Conservation (phyloP, 2,113 vertebrate species). For the Equus quagga region DNA sequence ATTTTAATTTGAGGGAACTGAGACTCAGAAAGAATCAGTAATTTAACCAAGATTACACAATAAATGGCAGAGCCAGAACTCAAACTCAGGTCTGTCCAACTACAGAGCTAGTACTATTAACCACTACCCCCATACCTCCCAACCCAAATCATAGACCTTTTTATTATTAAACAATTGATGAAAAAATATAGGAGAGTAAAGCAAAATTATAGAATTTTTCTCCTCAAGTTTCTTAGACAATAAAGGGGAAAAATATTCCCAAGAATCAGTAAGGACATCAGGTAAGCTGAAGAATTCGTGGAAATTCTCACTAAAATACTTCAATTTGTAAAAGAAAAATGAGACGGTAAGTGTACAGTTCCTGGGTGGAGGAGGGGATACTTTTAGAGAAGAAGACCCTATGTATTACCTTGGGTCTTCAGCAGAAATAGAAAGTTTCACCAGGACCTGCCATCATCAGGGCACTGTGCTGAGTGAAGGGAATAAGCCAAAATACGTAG, state of each 20-base stretch:
- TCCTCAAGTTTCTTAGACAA: not conserved
- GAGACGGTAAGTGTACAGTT: not conserved
- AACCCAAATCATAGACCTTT: not conserved
- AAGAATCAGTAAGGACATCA: conserved; percentile 4
- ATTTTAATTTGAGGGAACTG: conserved; percentile 22
- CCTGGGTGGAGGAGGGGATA: no score
- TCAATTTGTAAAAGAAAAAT: not conserved
- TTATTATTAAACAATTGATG: not conserved
- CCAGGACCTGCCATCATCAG: not conserved
- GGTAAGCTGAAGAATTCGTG: not conserved
- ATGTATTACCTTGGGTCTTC: not conserved
- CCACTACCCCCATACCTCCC: not conserved
- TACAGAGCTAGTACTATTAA: not conserved
- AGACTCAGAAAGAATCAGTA: not conserved
- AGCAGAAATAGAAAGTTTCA: not conserved
- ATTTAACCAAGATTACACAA: not conserved
- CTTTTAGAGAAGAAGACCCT: not conserved
- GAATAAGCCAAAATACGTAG: not conserved
- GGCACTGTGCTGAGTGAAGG: not conserved
- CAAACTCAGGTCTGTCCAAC: not conserved
- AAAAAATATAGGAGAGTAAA: not conserved
- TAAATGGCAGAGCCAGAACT: not conserved
- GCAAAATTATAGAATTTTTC: not conserved
- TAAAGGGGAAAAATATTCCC: not conserved
- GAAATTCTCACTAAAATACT: conserved; percentile 12